Conservation (phyloP, 2,113 vertebrate species). For the Cathartes aura region DNA sequence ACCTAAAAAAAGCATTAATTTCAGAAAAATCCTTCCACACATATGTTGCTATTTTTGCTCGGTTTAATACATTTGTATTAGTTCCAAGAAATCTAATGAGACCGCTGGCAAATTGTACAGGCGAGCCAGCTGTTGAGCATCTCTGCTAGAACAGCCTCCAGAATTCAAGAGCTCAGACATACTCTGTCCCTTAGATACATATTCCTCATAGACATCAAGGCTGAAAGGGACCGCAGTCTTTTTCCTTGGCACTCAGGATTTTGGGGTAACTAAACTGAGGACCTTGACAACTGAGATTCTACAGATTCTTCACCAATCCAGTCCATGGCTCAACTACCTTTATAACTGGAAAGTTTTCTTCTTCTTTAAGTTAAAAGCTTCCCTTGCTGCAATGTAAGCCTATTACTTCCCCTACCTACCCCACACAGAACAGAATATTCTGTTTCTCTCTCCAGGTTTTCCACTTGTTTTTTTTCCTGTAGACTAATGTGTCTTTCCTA, state of each 20-base stretch:
- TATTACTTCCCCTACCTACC: not conserved
- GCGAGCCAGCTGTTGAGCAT: not conserved
- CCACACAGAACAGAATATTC: not conserved
- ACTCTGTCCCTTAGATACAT: not conserved
- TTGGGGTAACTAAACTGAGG: not conserved
- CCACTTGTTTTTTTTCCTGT: not conserved
- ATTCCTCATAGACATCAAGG: not conserved
- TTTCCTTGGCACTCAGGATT: not conserved
- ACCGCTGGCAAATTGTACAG: not conserved
- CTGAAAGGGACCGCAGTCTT: not conserved
- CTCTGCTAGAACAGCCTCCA: not conserved
- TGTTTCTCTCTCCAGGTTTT: not conserved
- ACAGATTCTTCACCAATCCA: not conserved
- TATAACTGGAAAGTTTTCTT: not conserved
- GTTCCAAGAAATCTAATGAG: not conserved
- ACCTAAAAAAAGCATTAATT: not conserved
- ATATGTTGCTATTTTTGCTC: not conserved
- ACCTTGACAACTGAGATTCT: not conserved
- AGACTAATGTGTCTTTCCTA: not conserved
- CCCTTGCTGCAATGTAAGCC: not conserved
- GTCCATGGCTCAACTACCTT: not conserved
- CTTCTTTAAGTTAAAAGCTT: not conserved
- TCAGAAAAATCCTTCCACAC: rapidly evolving
- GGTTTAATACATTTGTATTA: not conserved
- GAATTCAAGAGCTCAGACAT: not conserved